Conservation (phyloP, 1,140 invertebrate species). For the Drosophila kurseongensis region DNA sequence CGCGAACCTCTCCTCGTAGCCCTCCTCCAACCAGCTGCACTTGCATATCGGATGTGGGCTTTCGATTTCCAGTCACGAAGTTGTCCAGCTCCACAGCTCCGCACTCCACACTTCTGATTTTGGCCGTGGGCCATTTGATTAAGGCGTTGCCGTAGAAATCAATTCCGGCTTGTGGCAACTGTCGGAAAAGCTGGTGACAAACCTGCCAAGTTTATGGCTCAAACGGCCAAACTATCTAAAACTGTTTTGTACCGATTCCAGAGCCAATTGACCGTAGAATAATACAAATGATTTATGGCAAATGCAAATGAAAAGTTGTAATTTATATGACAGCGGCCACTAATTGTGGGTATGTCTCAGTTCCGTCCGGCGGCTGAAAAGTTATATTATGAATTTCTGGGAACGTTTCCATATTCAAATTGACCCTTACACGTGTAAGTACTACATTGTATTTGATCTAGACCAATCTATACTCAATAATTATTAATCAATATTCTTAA, state of each 20-base stretch:
- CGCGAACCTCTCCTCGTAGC: conserved; percentile 5
- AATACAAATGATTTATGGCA: conserved; percentile 56
- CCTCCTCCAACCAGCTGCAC: conserved; percentile 7
- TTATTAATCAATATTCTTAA: background rate
- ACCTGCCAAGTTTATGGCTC: conserved; percentile 20
- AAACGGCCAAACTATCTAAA: conserved; percentile 12
- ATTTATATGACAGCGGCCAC: conserved; percentile 57
- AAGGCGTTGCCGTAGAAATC: conserved; percentile 19
- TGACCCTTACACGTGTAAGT: conserved; percentile 14
- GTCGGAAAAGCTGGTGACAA: conserved; percentile 45
- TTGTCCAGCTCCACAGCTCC: conserved; percentile 13
- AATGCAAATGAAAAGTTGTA: conserved; percentile 39
- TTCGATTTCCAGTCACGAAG: conserved; percentile 72
- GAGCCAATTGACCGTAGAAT: background rate
- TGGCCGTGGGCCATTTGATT: conserved; percentile 54
- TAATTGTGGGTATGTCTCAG: conserved; percentile 46
- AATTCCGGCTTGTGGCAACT: conserved; percentile 34
- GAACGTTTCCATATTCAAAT: conserved; percentile 41
- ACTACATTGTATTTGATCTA: background rate
- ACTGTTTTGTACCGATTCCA: conserved; percentile 9
- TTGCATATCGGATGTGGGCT: conserved; percentile 59
- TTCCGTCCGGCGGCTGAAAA: conserved; percentile 10
- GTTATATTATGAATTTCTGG: conserved; percentile 4
- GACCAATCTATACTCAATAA: background rate
- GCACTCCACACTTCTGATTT: conserved; percentile 13